A percentile compares a stretch with the other conserved stretches of the same genome.
phyloP scores from a whole-genome alignment of 2,113 vertebrate genomes.

The Todiramphus chloris region DNA sequence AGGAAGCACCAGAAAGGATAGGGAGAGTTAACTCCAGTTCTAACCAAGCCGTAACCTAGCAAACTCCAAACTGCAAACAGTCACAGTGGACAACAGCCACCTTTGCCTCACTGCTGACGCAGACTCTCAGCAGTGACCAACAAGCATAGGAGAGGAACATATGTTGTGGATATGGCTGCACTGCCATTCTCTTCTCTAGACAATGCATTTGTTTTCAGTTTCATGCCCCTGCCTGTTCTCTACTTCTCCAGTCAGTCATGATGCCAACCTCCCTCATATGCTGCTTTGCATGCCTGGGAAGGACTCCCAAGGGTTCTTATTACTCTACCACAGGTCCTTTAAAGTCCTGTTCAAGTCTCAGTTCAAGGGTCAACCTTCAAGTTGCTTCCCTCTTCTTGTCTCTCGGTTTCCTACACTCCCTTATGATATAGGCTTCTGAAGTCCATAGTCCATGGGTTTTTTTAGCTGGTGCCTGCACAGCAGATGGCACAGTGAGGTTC shows the following conservation, averaged over 20 bases:
- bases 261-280: background rate
- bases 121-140: background rate
- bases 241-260: background rate
- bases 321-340: background rate
- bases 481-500: background rate
- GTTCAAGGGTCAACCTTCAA: background rate
- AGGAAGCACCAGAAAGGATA: background rate
- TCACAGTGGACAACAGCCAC: background rate
- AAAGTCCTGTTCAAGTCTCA: background rate
- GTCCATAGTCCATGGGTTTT: rapidly evolving
- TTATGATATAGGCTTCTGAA: background rate
- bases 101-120: background rate
- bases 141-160: background rate
- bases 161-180: rapidly evolving
- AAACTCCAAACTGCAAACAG: background rate
- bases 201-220: background rate
- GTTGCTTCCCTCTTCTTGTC: background rate
- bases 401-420: background rate
- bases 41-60: background rate
- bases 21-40: background rate
- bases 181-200: background rate
- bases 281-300: background rate
- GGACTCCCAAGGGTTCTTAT: background rate
- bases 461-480: background rate
- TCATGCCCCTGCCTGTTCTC: background rate